These are phyloP conservation scores for Epistrophe grossulariae DNA, from an alignment of 2,888 invertebrate species.

Conservation along the genomic window DNA sequence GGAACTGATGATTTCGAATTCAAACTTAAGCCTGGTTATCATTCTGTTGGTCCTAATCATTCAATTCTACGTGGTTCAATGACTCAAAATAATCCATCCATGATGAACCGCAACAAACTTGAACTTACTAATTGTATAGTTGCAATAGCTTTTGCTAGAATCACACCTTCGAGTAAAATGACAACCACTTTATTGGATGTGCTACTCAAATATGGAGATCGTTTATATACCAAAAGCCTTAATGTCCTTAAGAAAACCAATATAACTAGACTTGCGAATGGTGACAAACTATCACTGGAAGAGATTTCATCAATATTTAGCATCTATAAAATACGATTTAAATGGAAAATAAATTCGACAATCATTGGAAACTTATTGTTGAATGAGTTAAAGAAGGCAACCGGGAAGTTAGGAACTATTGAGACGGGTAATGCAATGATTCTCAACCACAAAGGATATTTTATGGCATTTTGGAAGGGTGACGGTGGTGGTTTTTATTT, in stretches of 20 bases:
- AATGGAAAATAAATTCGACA: constrained; percentile 43
- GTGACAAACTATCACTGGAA: constrained; percentile 77
- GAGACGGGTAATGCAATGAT: constrained; percentile 79
- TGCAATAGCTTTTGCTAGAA: constrained; percentile 86
- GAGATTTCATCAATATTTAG: constrained; percentile 80
- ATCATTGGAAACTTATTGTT: constrained; percentile 34
- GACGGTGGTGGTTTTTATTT: constrained; percentile 82
- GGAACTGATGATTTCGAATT: constrained; percentile 32
- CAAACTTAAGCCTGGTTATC: constrained; percentile 34
- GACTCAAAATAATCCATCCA: constrained; percentile 75
- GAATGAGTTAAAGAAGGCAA: constrained; percentile 54
- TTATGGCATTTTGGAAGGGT: constrained; percentile 83
- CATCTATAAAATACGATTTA: constrained; percentile 74
- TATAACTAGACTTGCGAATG: constrained; percentile 66
- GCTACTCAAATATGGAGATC: constrained; percentile 87
- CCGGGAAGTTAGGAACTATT: constrained; percentile 53
- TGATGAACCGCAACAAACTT: constrained; percentile 83
- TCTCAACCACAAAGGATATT: constrained; percentile 80
- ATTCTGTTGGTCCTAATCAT: constrained; percentile 29
- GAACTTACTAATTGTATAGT: constrained; percentile 86
- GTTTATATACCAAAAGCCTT: constrained; percentile 84
- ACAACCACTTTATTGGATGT: constrained; percentile 86
- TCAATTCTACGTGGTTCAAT: constrained; percentile 76
- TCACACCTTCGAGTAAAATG: constrained; percentile 86
- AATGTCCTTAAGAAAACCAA: constrained; percentile 22